A percentile compares a stretch with the other conserved stretches of the same genome.
Evolutionary conservation across 2,888 invertebrate genomes (phyloP).

Genomic region (Dryomyza anilis): DNA sequence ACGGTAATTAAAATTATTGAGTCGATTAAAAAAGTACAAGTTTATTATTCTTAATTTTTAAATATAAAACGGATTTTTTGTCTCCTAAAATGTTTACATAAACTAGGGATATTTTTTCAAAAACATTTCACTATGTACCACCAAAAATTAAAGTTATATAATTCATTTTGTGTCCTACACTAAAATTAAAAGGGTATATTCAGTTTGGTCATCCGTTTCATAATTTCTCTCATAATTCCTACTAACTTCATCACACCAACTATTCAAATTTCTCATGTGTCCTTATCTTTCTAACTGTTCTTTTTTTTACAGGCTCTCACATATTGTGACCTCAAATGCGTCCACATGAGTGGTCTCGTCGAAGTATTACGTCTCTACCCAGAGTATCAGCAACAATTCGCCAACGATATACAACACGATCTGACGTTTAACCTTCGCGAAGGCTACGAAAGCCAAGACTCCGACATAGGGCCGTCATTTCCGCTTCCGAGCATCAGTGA

Average conservation of each 20-base stretch:
- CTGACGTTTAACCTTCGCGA: conserved; percentile 92
- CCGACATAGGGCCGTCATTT: conserved; percentile 58
- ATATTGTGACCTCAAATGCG: conserved; percentile 94
- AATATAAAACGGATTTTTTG: too few relatives aligned
- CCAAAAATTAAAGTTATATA: neutral
- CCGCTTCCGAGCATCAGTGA: conserved; percentile 93
- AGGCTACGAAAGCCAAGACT: conserved; percentile 83
- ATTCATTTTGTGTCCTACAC: neutral
- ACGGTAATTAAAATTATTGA: too few relatives aligned
- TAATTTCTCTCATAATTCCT: too few relatives aligned
- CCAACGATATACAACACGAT: conserved; percentile 93
- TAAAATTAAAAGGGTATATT: too few relatives aligned
- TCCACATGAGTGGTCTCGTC: conserved; percentile 87
- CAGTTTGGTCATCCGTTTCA: too few relatives aligned
- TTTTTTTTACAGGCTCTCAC: conserved; percentile 81
- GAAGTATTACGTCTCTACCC: conserved; percentile 90
- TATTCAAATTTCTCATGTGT: neutral
- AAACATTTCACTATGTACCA: too few relatives aligned
- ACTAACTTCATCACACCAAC: too few relatives aligned
- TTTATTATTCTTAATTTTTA: too few relatives aligned
- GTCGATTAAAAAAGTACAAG: too few relatives aligned
- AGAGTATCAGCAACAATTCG: conserved; percentile 93
- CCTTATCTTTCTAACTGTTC: neutral
- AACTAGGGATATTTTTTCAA: too few relatives aligned
- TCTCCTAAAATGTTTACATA: too few relatives aligned